These are phyloP conservation scores for Eurystomus gularis DNA, from an alignment of 2,113 vertebrate species.

Conservation along the genomic window DNA sequence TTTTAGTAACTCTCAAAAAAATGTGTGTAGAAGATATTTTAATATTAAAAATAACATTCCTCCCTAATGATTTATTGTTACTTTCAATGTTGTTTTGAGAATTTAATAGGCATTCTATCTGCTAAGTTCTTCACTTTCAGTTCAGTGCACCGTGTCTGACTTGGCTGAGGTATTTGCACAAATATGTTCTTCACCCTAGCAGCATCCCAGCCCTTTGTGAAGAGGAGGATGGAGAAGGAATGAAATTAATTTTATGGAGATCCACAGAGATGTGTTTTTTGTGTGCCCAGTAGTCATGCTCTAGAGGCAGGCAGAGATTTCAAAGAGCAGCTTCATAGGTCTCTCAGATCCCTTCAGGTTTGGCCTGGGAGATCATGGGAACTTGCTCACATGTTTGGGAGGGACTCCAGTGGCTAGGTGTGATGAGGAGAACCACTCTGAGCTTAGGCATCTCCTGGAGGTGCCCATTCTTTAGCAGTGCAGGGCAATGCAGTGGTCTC, in stretches of 20 bases:
- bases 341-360: neutral
- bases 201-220: neutral
- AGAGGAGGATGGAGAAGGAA: neutral
- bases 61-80: neutral
- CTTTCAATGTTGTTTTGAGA: neutral
- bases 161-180: neutral
- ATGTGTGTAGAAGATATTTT: neutral
- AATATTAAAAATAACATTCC: neutral
- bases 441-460: neutral
- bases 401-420: accelerated
- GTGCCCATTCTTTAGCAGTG: accelerated
- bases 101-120: neutral
- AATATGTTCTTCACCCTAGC: neutral
- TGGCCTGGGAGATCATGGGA: neutral
- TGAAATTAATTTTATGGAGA: neutral
- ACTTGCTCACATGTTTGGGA: neutral
- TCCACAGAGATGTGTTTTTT: neutral
- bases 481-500: too few relatives aligned
- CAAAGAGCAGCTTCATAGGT: neutral
- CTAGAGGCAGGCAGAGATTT: neutral
- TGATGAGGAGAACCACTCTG: neutral
- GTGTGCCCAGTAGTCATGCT: neutral
- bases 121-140: neutral
- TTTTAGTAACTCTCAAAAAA: neutral
- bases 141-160: neutral